phyloP scores from a whole-genome alignment of 2,113 vertebrate genomes.

The Takifugu flavidus region DNA sequence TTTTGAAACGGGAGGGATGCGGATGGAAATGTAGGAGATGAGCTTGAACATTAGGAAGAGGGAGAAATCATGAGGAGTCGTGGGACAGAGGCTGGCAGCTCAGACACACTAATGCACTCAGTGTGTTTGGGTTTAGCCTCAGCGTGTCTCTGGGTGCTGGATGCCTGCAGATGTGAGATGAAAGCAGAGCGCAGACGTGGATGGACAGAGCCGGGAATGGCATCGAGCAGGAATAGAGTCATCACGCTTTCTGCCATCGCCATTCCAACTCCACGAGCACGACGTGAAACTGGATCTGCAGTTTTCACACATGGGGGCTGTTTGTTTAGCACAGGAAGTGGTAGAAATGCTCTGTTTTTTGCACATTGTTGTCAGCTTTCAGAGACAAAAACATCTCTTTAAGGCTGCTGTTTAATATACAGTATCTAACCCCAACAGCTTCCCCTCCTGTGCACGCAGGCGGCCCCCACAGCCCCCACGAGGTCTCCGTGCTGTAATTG shows the following conservation, averaged over 20 bases:
- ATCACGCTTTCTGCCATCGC: too few relatives aligned
- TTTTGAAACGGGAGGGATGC: slow-evolving; percentile 41
- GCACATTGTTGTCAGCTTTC: too few relatives aligned
- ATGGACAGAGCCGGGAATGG: not conserved
- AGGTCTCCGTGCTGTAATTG: slow-evolving; percentile 64
- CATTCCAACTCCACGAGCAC: too few relatives aligned
- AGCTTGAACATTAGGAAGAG: slow-evolving; percentile 55
- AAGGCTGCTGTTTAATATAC: too few relatives aligned
- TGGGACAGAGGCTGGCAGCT: slow-evolving; percentile 48
- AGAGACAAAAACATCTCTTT: too few relatives aligned
- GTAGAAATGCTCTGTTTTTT: too few relatives aligned
- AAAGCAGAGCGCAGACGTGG: slow-evolving; percentile 2
- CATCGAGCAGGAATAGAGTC: not conserved
- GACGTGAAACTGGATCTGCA: too few relatives aligned
- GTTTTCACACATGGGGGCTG: too few relatives aligned
- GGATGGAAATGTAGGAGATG: slow-evolving; percentile 61
- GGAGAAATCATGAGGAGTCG: slow-evolving; percentile 37
- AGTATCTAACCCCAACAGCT: too few relatives aligned
- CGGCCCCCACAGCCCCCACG: not conserved
- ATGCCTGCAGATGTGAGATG: slow-evolving; percentile 7
- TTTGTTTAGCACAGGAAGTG: too few relatives aligned
- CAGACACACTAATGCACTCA: slow-evolving; percentile 63
- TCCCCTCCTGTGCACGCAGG: not conserved
- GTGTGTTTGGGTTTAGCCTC: slow-evolving; percentile 30
- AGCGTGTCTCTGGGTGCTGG: slow-evolving; percentile 20